These are phyloP conservation scores for Tetragnatha montana DNA, from an alignment of 2,888 invertebrate genomes.

Conservation along the genomic window DNA sequence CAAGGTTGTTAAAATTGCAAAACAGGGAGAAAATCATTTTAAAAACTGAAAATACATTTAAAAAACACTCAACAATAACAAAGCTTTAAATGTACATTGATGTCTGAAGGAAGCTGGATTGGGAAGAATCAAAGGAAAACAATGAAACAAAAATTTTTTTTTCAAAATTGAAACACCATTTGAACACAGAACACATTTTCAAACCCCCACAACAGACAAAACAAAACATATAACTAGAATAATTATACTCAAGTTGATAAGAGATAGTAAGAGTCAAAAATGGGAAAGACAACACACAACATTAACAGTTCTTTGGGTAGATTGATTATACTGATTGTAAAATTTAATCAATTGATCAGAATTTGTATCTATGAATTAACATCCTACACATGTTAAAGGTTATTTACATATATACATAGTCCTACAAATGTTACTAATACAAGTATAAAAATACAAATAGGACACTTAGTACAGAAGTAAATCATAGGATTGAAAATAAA, in stretches of 20 bases:
- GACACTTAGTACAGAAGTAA: background rate
- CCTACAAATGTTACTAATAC: conserved; percentile 10
- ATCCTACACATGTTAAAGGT: conserved; percentile 19
- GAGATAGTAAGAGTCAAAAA: background rate
- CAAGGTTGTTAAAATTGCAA: too few species aligned
- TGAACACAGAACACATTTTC: background rate
- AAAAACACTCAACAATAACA: too few species aligned
- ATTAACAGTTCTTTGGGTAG: background rate
- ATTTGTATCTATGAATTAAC: conserved; percentile 16
- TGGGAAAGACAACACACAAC: background rate
- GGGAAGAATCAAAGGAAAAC: too few species aligned
- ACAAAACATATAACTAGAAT: background rate
- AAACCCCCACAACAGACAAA: background rate
- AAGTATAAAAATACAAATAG: conserved; percentile 45
- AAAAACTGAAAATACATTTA: too few species aligned
- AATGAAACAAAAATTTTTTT: too few species aligned
- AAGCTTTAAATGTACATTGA: too few species aligned
- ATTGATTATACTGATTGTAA: background rate
- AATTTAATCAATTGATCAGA: background rate
- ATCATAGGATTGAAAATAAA: background rate
- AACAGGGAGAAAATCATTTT: too few species aligned
- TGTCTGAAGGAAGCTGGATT: too few species aligned
- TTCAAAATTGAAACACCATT: too few species aligned
- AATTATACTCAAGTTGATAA: background rate
- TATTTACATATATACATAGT: conserved; percentile 49